Evolutionary conservation across 2,113 vertebrate species (phyloP).

Genomic region (Girardinichthys multiradiatus): DNA sequence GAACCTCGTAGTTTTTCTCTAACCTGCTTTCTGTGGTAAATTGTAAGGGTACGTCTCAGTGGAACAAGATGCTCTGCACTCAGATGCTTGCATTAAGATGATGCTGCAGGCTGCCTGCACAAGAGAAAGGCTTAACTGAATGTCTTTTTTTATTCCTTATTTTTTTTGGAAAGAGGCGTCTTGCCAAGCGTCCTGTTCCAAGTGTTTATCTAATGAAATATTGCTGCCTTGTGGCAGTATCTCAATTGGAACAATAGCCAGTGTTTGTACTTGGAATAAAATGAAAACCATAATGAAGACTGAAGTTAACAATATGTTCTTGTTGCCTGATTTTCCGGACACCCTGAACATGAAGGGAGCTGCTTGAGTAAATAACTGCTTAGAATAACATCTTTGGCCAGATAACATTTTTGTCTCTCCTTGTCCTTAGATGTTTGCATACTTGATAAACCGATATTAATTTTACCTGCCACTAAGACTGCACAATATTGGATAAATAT

Average conservation of each 20-base stretch:
- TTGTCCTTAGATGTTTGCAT: background rate
- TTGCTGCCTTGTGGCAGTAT: constrained; percentile 67
- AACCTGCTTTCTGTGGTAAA: constrained; percentile 53
- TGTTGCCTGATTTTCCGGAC: constrained; percentile 25
- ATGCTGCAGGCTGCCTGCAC: constrained; percentile 56
- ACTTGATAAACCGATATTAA: no score
- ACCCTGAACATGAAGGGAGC: constrained; percentile 9
- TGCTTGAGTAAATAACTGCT: constrained; percentile 11
- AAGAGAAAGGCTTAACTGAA: constrained; percentile 49
- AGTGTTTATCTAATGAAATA: constrained; percentile 79
- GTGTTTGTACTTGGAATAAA: constrained; percentile 66
- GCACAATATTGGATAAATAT: background rate
- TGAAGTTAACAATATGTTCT: constrained; percentile 61
- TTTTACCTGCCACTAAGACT: background rate
- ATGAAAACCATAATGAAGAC: constrained; percentile 65
- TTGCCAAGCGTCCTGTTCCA: constrained; percentile 68
- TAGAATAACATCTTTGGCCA: constrained; percentile 14
- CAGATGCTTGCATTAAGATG: constrained; percentile 50
- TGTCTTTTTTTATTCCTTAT: constrained; percentile 10
- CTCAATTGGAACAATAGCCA: constrained; percentile 62
- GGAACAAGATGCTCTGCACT: constrained; percentile 53
- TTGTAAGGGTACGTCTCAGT: constrained; percentile 42
- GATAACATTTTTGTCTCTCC: constrained; percentile 6
- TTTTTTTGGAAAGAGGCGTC: constrained; percentile 57
- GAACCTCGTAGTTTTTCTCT: constrained; percentile 54